Evolutionary conservation across 2,888 invertebrate species (phyloP).

Genomic region (Torymus texanus): DNA sequence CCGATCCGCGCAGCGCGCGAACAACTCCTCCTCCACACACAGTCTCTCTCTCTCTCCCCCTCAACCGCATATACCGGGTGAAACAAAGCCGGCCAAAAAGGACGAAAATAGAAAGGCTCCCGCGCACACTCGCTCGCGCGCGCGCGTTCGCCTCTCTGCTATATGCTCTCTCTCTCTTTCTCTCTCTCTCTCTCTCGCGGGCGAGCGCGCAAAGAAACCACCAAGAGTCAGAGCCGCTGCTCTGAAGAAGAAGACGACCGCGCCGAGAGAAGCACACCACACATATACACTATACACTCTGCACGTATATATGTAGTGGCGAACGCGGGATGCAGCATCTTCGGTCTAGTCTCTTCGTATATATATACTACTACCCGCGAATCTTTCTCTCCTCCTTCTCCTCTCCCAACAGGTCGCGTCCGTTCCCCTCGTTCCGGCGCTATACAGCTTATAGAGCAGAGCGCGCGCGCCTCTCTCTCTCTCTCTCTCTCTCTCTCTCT

Average conservation of each 20-base stretch:
- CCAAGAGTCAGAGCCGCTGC: too few species aligned
- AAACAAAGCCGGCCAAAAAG: constrained; percentile 42
- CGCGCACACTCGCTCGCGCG: not conserved
- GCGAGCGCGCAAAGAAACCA: too few species aligned
- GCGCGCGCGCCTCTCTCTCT: constrained; percentile 50
- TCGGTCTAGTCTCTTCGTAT: constrained; percentile 31
- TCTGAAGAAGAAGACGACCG: too few species aligned
- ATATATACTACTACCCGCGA: constrained; percentile 14
- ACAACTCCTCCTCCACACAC: too few species aligned
- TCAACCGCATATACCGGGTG: not conserved
- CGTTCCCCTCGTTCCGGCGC: constrained; percentile 52
- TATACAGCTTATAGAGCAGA: constrained; percentile 17
- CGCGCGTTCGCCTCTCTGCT: too few species aligned
- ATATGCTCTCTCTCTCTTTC: too few species aligned
- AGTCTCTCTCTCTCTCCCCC: too few species aligned
- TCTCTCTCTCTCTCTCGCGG: too few species aligned
- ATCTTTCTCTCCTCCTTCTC: constrained; percentile 40
- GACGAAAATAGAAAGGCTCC: constrained; percentile 19
- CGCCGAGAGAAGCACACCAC: too few species aligned
- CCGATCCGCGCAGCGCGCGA: too few species aligned
- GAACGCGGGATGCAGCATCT: constrained; percentile 17
- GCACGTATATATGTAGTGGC: too few species aligned
- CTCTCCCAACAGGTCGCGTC: constrained; percentile 53
- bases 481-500: constrained; percentile 62
- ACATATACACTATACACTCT: too few species aligned